Evolutionary conservation across 2,113 vertebrate species (phyloP).

Genomic region (Octodon degus): DNA sequence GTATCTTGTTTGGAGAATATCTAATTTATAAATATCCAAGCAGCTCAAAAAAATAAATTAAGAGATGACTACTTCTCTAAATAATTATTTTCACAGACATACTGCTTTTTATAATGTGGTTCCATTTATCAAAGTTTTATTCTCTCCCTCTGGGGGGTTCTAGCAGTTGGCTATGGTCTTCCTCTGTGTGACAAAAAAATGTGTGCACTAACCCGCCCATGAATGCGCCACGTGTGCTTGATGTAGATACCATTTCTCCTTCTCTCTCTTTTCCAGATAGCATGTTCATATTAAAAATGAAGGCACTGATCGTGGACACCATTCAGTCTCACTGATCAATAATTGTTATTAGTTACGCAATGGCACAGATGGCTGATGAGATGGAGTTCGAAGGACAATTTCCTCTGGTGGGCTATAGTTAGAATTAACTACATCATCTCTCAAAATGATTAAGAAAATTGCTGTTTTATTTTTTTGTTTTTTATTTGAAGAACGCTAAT

Average conservation of each 20-base stretch:
- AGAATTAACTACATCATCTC: not conserved
- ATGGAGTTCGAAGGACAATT: not conserved
- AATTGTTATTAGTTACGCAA: not conserved
- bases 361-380: not conserved
- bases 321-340: not conserved
- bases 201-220: not conserved
- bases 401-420: conserved; percentile 3
- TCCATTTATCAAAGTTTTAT: conserved; percentile 45
- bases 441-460: conserved; percentile 7
- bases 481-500: not conserved
- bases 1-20: not conserved
- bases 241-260: not conserved
- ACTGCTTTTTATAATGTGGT: conserved; percentile 46
- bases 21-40: conserved; percentile 51
- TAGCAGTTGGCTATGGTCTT: not conserved
- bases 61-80: not conserved
- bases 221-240: not conserved
- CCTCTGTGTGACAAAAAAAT: not conserved
- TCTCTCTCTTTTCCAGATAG: conserved; percentile 21
- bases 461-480: not conserved
- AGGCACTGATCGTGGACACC: not conserved
- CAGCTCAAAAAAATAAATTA: conserved; percentile 27
- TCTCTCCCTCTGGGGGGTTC: not conserved
- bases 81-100: not conserved
- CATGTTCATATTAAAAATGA: conserved; percentile 44